Base-by-base conservation (phyloP, 2,797 vertebrate species). In the Tenualosa thibaudeaui region DNA sequence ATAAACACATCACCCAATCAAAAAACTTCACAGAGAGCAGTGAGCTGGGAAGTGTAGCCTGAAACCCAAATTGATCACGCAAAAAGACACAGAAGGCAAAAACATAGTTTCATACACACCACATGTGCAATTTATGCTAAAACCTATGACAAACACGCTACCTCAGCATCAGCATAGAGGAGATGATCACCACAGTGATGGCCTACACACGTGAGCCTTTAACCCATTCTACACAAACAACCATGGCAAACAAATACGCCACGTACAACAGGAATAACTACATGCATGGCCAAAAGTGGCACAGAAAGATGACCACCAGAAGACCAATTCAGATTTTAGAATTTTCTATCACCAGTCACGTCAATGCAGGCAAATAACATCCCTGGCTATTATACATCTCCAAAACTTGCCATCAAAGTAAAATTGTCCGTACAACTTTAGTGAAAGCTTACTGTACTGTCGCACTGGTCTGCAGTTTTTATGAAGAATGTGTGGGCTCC, bases 1-100 rank as follows among this genome's bases (percentile, higher is more conserved):
- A 71, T 71, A 71, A 71, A 71, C 65, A 37, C 81, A 19, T 51
- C 40, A 46, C 53, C 81, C 81, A 54, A 81, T 81, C 81, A 81
- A 26, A 81, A 31, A 71, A 71, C 26, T 71, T 71, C 65, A 71
- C 65, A 71, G 65, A 71, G 10, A n/a, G 62, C 24, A 71, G 37
- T 37, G 26, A 37, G 65, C 37, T 71, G 37, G 65, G n/a, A 71
- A 71, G 26, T 37, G 37, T 13, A 12, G 65, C 12, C 65, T 71
- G 65, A 71, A 71, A 31, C 10, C 26, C 26, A 71, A 71, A 71
- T 71, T 12, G 65, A 71, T 37, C 3, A 31, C 65, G 31, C 31
- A 71, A 10, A 71, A 71, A 71, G 37, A 31, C 24, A 71, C 37
- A 37, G 12, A 71, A 2, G 50, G 31, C 31, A 65, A 65, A 65